Evolutionary conservation across 2,113 vertebrate genomes (phyloP).

Genomic region (Pandion haliaetus): DNA sequence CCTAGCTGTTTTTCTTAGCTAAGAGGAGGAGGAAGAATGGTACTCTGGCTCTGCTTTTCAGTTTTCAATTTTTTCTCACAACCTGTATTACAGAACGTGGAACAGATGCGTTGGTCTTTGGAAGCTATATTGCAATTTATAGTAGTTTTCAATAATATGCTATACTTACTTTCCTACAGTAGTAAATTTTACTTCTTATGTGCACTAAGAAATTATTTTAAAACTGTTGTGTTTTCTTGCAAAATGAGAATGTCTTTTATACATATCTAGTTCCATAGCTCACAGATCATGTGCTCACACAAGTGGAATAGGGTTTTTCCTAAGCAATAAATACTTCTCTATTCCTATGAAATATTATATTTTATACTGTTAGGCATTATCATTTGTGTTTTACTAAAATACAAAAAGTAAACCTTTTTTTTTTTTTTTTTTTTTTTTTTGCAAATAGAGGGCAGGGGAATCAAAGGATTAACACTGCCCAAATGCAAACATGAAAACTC

Average conservation of each 20-base stretch:
- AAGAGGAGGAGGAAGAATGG: background rate
- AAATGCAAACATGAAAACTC: background rate
- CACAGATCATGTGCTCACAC: background rate
- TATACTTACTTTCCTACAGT: background rate
- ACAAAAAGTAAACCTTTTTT: background rate
- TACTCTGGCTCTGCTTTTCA: conserved; percentile 3
- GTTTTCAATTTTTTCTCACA: conserved; percentile 24
- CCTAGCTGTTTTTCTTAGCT: background rate
- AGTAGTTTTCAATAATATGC: background rate
- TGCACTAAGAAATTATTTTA: background rate
- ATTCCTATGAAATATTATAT: background rate
- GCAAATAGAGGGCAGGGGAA: background rate
- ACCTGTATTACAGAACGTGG: background rate
- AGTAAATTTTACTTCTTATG: background rate
- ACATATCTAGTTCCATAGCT: conserved; percentile 3
- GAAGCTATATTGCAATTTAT: background rate
- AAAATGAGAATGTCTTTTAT: conserved; percentile 1
- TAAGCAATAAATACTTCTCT: background rate
- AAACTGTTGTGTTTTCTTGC: background rate
- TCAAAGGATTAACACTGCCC: background rate
- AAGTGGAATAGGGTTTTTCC: background rate
- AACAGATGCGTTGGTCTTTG: background rate
- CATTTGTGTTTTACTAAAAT: background rate
- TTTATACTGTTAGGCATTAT: background rate
- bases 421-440: background rate